A percentile compares a stretch with the other conserved stretches of the same genome.
Evolutionary conservation across 2,888 invertebrate genomes (phyloP).

Genomic region (Epistrophe eligans): DNA sequence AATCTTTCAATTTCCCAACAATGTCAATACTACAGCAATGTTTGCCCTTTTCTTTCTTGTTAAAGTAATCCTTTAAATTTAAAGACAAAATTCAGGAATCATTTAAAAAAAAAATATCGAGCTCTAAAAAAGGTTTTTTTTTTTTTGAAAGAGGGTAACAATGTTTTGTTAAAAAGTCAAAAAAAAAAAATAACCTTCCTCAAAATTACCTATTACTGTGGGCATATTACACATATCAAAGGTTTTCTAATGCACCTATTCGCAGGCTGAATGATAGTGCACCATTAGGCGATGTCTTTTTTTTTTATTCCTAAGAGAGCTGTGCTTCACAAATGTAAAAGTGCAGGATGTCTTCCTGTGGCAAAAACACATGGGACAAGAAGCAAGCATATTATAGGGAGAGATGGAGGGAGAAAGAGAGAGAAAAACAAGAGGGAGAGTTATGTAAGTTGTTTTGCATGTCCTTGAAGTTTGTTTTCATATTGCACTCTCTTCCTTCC

Average conservation of each 20-base stretch:
- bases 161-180: background rate
- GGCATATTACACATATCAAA: conserved; percentile 66
- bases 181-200: conserved; percentile 3
- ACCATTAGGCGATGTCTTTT: conserved; percentile 73
- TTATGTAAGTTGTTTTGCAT: conserved; percentile 66
- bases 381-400: background rate
- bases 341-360: conserved; percentile 65
- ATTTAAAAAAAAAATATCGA: conserved; percentile 37
- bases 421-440: background rate
- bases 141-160: conserved; percentile 27
- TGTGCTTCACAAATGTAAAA: conserved; percentile 67
- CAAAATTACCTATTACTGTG: conserved; percentile 73
- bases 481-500: conserved; percentile 75
- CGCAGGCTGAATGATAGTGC: conserved; percentile 66
- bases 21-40: no score
- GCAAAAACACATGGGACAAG: conserved; percentile 37
- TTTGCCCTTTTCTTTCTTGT: background rate
- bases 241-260: conserved; percentile 70
- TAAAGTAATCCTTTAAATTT: background rate
- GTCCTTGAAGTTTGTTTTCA: conserved; percentile 76
- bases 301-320: conserved; percentile 26
- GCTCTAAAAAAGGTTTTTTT: conserved; percentile 22
- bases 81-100: background rate
- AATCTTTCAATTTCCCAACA: no score
- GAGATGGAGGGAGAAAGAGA: background rate